Evolutionary conservation across 2,888 invertebrate genomes (phyloP), one percentile per base, ranked within the genome.

Genomic region (Dioctria linearis): DNA sequence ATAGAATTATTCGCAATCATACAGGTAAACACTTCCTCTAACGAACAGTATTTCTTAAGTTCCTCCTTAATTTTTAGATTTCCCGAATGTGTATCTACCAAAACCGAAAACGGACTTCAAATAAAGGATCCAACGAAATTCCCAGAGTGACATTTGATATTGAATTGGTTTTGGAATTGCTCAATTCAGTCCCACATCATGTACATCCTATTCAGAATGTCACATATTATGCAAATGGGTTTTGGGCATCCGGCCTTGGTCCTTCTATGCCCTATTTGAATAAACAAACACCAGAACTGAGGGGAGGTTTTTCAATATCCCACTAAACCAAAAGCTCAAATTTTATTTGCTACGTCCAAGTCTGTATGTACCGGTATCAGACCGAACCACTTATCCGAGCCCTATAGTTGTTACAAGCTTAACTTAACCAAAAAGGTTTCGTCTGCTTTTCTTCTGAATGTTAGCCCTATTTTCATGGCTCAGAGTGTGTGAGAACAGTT

Each of bases 101-200:
- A 25, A 25, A 61, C 59, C 73, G n/a, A 73, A 57, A 57, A 40
- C 43, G 13, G 59, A 42, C 9, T 73, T 73, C 61, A 63, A 49
- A 63, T 76, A 76, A 76, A 63, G 61, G 76, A 61, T 49, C 61
- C 76, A 57, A 49, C 63, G 25, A 37, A 61, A 76, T 63, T 66
- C 78, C 78, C 51, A 78, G 65, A 78, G 66, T 66, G 78, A 78
- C 78, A 78, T 78, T 78, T 78, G 66, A 78, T 78, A 78, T 78
- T 78, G 66, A 78, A 78, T 78, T 78, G 78, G 78, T 78, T 78
- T 78, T 42, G 51, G 66, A 78, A 78, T 78, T 78, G 78, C 78
- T 78, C 78, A 78, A 78, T 78, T 78, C 78, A 78, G 78, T 78
- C 78, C 78, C 78, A 78, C 78, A 78, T 78, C 78, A 78, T 78